A percentile compares a stretch with the other conserved stretches of the same genome.
Conservation (phyloP, 2,888 invertebrate genomes). For the Drosophila limbata region DNA sequence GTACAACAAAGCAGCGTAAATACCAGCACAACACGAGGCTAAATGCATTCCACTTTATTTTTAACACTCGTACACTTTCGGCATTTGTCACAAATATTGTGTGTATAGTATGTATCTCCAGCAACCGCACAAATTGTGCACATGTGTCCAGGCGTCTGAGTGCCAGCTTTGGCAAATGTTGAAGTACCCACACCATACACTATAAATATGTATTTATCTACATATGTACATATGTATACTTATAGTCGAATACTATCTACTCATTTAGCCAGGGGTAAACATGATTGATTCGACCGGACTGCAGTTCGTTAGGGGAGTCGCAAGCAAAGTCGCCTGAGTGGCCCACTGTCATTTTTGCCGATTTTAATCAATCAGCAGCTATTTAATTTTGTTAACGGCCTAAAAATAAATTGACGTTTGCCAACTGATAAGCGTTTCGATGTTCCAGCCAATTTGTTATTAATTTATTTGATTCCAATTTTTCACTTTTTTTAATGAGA, state of each 20-base stretch:
- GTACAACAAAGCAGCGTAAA: conserved; percentile 19
- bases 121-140: conserved; percentile 29
- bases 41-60: conserved; percentile 24
- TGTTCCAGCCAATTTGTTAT: conserved; percentile 66
- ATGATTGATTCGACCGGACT: conserved; percentile 70
- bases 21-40: conserved; percentile 13
- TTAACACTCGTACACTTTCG: neutral
- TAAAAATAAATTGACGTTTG: conserved; percentile 66
- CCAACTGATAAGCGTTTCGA: conserved; percentile 56
- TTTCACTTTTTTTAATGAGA: conserved; percentile 27
- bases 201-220: conserved; percentile 1
- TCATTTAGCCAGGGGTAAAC: conserved; percentile 28
- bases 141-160: conserved; percentile 54
- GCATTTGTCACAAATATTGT: conserved; percentile 10
- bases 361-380: conserved; percentile 64
- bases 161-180: conserved; percentile 43
- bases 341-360: conserved; percentile 41
- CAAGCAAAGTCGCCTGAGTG: conserved; percentile 32
- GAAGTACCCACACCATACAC: conserved; percentile 6
- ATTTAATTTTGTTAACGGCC: conserved; percentile 46
- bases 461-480: conserved; percentile 51
- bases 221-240: neutral
- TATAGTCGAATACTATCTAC: conserved; percentile 11
- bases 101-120: neutral
- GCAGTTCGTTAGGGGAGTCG: conserved; percentile 7